Conservation (phyloP, 2,113 vertebrate genomes). For the Corythoichthys intestinalis region DNA sequence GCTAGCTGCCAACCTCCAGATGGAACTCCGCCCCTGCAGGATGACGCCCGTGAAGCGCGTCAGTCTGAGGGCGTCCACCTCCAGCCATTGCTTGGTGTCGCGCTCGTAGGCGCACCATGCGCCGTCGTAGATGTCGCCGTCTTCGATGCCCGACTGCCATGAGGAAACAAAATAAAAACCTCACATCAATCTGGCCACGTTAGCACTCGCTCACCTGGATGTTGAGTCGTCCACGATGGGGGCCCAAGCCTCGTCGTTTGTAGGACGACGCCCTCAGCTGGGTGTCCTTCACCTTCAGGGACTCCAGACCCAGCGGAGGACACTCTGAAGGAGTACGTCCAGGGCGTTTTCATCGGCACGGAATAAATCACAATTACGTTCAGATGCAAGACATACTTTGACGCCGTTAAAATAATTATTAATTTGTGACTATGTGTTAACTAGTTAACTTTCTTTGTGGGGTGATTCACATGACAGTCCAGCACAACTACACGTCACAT, state of each 20-base stretch:
- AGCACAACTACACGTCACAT: no score
- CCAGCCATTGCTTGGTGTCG: conserved; percentile 81
- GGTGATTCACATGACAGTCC: no score
- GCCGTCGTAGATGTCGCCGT: conserved; percentile 83
- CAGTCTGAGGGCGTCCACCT: conserved; percentile 75
- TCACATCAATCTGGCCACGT: background rate
- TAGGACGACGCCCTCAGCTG: conserved; percentile 87
- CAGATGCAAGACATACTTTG: background rate
- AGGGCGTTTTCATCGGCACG: background rate
- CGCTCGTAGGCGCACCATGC: conserved; percentile 81
- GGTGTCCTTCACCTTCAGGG: conserved; percentile 81
- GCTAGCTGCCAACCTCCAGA: conserved; percentile 82
- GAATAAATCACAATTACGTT: background rate
- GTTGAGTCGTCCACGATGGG: conserved; percentile 88
- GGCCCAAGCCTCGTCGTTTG: conserved; percentile 81
- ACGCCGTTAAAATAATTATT: background rate
- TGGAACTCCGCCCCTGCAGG: conserved; percentile 86
- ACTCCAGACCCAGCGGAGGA: conserved; percentile 89
- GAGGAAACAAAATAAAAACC: background rate
- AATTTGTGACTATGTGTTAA: no score
- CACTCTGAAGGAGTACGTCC: conserved; percentile 71
- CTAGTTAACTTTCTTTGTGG: no score
- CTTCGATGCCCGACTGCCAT: conserved; percentile 82
- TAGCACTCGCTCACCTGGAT: conserved; percentile 75
- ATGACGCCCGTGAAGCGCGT: conserved; percentile 83